Conservation (phyloP, 37 sponge, comb jelly and placozoan genomes). For the Beroe ovata region DNA sequence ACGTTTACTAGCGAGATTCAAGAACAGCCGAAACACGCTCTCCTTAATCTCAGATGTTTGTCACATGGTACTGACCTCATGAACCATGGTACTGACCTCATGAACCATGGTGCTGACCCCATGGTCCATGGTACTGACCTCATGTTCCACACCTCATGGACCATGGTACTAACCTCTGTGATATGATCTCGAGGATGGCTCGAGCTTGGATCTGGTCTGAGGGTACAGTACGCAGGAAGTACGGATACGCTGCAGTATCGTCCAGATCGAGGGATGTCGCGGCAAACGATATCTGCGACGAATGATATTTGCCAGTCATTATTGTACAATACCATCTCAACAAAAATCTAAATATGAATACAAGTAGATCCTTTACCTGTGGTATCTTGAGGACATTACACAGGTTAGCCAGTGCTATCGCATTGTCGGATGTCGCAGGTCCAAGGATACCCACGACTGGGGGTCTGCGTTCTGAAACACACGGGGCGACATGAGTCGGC, state of each 20-base stretch:
- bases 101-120: too few species aligned
- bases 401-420: constrained; percentile 41
- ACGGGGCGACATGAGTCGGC: too few species aligned
- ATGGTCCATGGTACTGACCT: too few species aligned
- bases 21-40: too few species aligned
- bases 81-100: not conserved
- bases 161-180: constrained; percentile 40
- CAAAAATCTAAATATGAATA: too few species aligned
- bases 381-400: constrained; percentile 55
- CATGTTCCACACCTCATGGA: too few species aligned
- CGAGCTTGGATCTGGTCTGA: constrained; percentile 50
- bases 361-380: too few species aligned
- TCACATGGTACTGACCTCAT: not conserved
- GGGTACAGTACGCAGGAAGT: constrained; percentile 59
- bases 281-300: constrained; percentile 52
- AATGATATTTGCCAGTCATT: too few species aligned
- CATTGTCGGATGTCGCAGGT: constrained; percentile 15
- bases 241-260: not conserved
- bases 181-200: constrained; percentile 52
- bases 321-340: too few species aligned
- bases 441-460: constrained; percentile 20
- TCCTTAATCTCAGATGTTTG: too few species aligned
- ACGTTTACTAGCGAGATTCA: too few species aligned
- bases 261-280: not conserved
- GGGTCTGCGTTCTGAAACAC: not conserved